A percentile compares a stretch with the other conserved stretches of the same genome.
phyloP scores from a whole-genome alignment of 2,888 invertebrate genomes.

The Diarsia mendica region DNA sequence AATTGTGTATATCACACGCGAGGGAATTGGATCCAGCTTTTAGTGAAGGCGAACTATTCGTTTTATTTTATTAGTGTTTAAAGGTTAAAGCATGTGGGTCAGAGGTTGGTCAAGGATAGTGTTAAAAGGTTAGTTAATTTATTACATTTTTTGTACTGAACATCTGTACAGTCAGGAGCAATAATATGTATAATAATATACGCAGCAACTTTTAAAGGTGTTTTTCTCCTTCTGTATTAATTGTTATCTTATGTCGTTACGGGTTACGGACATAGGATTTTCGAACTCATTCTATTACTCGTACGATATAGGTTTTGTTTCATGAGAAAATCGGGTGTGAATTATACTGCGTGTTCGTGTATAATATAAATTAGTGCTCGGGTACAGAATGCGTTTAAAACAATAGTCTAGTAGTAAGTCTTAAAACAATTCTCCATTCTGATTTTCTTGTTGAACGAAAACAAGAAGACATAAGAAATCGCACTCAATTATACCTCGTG shows the following conservation, averaged over 20 bases:
- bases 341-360: no score
- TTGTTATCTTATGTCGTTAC: no score
- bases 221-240: no score
- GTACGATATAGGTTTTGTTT: no score
- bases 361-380: no score
- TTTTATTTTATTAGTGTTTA: constrained; percentile 47
- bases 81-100: constrained; percentile 18
- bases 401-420: no score
- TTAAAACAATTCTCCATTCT: constrained; percentile 8
- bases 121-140: neutral
- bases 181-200: no score
- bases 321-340: no score
- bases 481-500: constrained; percentile 25
- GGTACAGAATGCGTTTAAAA: neutral
- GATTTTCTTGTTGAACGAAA: constrained; percentile 1
- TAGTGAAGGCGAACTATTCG: constrained; percentile 53
- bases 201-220: no score
- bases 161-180: neutral
- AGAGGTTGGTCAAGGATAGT: constrained; percentile 15
- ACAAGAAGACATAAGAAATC: constrained; percentile 19
- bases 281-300: no score
- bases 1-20: constrained; percentile 56
- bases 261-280: no score
- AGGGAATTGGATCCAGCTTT: constrained; percentile 57
- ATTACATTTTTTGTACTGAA: neutral